Conservation (phyloP, 2,888 invertebrate species). For the Drosophila aldrichi region DNA sequence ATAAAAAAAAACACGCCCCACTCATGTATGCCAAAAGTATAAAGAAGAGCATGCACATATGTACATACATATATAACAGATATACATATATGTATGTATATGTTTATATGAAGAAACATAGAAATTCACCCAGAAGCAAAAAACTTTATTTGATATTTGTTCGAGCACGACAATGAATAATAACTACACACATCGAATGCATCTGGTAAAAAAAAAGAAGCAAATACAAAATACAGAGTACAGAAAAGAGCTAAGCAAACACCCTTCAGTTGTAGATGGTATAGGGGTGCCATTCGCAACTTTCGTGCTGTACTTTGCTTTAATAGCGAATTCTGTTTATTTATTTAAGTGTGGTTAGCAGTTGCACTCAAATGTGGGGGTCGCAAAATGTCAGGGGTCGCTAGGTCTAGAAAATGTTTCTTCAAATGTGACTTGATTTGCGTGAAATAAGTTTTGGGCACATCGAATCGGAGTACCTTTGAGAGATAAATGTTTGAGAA, state of each 20-base stretch:
- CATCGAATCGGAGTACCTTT: neutral
- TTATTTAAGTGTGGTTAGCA: conserved; percentile 10
- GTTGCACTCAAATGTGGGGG: neutral
- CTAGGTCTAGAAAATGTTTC: neutral
- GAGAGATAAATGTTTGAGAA: neutral
- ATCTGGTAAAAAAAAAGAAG: conserved; percentile 52
- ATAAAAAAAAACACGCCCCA: conserved; percentile 52
- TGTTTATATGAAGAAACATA: conserved; percentile 12
- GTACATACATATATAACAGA: neutral
- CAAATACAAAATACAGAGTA: neutral
- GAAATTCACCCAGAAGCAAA: conserved; percentile 44
- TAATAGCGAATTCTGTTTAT: conserved; percentile 27
- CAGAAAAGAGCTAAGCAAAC: conserved; percentile 1
- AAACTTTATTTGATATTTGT: conserved; percentile 77
- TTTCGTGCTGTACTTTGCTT: conserved; percentile 22
- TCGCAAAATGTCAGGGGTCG: neutral
- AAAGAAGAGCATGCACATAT: conserved; percentile 5
- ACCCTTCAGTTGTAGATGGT: conserved; percentile 20
- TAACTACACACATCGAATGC: conserved; percentile 71
- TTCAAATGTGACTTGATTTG: conserved; percentile 8
- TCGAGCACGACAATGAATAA: conserved; percentile 76
- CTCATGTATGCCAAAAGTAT: conserved; percentile 64
- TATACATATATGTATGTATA: neutral
- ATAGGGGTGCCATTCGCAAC: conserved; percentile 40
- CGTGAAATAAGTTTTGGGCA: conserved; percentile 8